Percentiles rank a stretch among this genome's conserved stretches.
phyloP scores from a whole-genome alignment of 2,888 invertebrate genomes.

The Hydrotaea cyrtoneurina region DNA sequence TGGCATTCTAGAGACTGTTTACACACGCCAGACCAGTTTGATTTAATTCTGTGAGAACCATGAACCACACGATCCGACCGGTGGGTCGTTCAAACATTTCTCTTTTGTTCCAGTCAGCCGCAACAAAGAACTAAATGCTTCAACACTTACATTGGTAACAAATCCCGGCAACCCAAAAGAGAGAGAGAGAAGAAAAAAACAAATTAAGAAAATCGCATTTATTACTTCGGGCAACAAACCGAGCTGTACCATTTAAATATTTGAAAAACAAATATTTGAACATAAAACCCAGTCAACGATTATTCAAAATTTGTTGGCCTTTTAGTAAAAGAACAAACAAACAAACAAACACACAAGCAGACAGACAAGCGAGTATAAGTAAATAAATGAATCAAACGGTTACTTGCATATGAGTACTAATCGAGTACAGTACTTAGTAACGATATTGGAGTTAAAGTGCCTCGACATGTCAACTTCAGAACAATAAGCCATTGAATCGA shows the following conservation, averaged over 20 bases:
- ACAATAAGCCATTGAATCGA: no score
- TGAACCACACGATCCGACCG: no score
- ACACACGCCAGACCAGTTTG: background rate
- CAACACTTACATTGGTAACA: conserved; percentile 45
- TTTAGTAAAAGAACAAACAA: conserved; percentile 35
- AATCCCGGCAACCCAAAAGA: background rate
- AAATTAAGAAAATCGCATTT: conserved; percentile 1
- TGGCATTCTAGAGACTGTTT: background rate
- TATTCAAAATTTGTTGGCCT: conserved; percentile 21
- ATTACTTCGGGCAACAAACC: background rate
- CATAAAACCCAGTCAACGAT: conserved; percentile 7
- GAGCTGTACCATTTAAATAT: background rate
- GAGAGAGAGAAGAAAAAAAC: background rate
- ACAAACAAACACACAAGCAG: background rate
- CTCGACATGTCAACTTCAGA: no score
- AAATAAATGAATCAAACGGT: background rate
- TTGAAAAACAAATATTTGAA: conserved; percentile 12
- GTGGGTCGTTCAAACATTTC: background rate
- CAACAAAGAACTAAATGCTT: conserved; percentile 35
- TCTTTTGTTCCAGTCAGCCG: background rate
- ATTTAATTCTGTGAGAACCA: background rate
- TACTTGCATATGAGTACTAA: background rate
- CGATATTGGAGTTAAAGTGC: no score
- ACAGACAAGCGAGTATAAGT: background rate
- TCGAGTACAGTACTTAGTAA: background rate